Percentiles rank a stretch among this genome's conserved stretches.
These are phyloP conservation scores for Dexiosoma caninum DNA, from an alignment of 2,888 invertebrate species.

Conservation along the genomic window DNA sequence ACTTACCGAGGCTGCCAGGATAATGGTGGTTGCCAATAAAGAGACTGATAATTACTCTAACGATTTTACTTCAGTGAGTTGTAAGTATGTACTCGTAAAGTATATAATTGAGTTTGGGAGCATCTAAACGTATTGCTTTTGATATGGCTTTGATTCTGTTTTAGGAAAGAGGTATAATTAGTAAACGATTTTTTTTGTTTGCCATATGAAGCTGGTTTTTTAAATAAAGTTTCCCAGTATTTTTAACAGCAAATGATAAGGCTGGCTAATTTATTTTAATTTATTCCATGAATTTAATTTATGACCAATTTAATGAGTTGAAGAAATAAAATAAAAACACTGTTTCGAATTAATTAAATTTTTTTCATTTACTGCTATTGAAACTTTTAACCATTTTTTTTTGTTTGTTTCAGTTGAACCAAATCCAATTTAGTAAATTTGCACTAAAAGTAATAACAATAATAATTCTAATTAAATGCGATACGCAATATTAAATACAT, in stretches of 20 bases:
- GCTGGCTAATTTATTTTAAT: constrained; percentile 41
- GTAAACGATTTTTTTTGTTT: neutral
- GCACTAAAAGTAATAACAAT: neutral
- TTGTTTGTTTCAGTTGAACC: neutral
- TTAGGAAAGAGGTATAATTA: constrained; percentile 21
- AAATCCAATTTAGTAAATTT: constrained; percentile 16
- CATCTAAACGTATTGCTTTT: constrained; percentile 1
- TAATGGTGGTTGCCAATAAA: neutral
- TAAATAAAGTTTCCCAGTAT: neutral
- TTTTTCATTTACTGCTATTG: neutral
- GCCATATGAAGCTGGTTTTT: neutral
- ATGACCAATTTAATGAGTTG: constrained; percentile 34
- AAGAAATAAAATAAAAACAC: neutral
- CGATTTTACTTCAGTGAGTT: constrained; percentile 40
- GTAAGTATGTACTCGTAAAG: too few species aligned
- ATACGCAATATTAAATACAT: neutral
- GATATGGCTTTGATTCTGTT: neutral
- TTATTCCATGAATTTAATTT: constrained; percentile 38
- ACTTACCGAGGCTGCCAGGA: neutral
- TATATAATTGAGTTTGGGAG: constrained; percentile 37
- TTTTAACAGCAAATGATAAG: constrained; percentile 4
- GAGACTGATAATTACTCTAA: constrained; percentile 37
- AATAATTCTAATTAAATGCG: constrained; percentile 27
- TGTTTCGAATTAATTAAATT: constrained; percentile 21
- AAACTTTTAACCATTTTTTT: neutral